Conservation (phyloP, 1,140 invertebrate genomes). For the Sarcophaga peregrina region DNA sequence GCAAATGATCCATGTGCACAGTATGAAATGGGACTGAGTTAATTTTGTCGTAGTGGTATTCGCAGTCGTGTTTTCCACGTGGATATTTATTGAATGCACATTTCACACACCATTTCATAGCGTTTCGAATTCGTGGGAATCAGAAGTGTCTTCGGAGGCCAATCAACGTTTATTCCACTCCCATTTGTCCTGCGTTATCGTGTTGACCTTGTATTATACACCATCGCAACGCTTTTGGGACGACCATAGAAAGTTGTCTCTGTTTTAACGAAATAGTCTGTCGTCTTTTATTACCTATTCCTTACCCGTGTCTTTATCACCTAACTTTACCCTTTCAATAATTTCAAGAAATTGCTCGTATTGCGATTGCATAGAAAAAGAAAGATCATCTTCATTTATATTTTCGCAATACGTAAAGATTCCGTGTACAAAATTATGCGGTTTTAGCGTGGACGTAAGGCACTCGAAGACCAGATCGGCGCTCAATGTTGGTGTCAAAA, state of each 20-base stretch:
- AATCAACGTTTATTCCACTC: conserved; percentile 38
- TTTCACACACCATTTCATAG: conserved; percentile 44
- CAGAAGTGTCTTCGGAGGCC: conserved; percentile 50
- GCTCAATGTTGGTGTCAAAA: conserved; percentile 35
- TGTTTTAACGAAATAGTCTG: conserved; percentile 35
- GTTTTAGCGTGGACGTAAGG: background rate
- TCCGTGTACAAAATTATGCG: conserved; percentile 35
- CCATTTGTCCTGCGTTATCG: conserved; percentile 34
- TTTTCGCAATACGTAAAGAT: conserved; percentile 28
- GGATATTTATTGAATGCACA: conserved; percentile 45
- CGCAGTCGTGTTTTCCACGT: conserved; percentile 42
- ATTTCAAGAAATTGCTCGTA: too few relatives aligned
- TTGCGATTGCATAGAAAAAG: conserved; percentile 20
- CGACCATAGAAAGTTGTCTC: conserved; percentile 39
- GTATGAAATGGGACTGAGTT: conserved; percentile 46
- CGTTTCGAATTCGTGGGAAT: conserved; percentile 50
- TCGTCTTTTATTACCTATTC: conserved; percentile 31
- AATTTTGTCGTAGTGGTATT: conserved; percentile 43
- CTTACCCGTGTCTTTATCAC: background rate
- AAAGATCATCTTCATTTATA: conserved; percentile 16
- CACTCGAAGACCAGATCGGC: too few relatives aligned
- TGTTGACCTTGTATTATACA: conserved; percentile 23
- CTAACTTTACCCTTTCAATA: background rate
- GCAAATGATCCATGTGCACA: conserved; percentile 52
- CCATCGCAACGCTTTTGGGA: conserved; percentile 37